phyloP scores from a whole-genome alignment of 2,113 vertebrate species.

The Rostratula benghalensis region DNA sequence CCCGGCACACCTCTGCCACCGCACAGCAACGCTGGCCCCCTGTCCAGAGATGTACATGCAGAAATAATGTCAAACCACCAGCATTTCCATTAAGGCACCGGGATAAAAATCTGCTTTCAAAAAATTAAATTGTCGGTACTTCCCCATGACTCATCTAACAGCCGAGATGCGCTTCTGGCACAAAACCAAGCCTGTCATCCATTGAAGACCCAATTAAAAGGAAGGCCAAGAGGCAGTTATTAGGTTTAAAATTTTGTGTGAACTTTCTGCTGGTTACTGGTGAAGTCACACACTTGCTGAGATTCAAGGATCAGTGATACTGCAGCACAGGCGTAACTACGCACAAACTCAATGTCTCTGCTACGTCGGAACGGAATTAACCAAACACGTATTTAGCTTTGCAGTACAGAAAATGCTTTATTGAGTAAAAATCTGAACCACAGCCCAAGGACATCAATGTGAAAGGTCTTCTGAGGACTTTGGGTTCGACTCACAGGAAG shows the following conservation, averaged over 20 bases:
- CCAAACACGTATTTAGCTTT: not conserved
- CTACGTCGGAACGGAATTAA: not conserved
- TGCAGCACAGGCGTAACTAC: not conserved
- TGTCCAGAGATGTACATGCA: accelerated
- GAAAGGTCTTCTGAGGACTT: not conserved
- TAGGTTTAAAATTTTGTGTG: not conserved
- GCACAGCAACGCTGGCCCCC: not conserved
- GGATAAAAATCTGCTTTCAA: not conserved
- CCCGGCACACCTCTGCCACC: not conserved
- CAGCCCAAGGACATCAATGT: not conserved
- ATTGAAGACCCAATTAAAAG: not conserved
- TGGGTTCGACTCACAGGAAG: not conserved
- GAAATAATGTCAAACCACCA: not conserved
- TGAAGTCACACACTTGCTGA: not conserved
- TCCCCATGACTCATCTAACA: not conserved
- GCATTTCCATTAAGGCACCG: not conserved
- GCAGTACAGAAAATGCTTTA: not conserved
- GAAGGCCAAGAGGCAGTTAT: not conserved
- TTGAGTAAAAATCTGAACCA: not conserved
- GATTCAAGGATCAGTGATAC: not conserved
- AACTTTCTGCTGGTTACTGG: not conserved
- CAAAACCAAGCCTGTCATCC: not conserved
- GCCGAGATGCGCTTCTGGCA: not conserved
- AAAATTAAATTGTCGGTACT: not conserved
- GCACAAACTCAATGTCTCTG: not conserved